Percentiles rank a stretch among this genome's conserved stretches.
Conservation (phyloP, 2,113 vertebrate genomes). For the Megalops atlanticus region DNA sequence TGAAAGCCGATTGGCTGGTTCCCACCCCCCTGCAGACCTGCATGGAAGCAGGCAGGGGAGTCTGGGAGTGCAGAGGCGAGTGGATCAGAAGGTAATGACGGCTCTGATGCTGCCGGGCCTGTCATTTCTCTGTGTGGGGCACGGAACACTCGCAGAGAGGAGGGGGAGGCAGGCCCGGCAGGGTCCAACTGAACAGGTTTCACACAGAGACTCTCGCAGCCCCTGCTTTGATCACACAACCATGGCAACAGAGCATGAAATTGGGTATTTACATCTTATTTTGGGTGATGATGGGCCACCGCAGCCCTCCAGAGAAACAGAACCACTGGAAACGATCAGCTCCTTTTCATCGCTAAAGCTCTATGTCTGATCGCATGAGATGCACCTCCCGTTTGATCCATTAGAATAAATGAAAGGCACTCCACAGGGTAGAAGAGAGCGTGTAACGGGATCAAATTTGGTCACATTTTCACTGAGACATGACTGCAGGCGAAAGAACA, state of each 20-base stretch:
- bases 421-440: neutral
- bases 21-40: neutral
- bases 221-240: neutral
- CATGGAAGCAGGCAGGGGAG: neutral
- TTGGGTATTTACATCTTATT: slow-evolving; percentile 9
- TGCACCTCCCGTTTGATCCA: neutral
- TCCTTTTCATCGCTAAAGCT: neutral
- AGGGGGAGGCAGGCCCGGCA: neutral
- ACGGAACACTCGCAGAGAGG: no score
- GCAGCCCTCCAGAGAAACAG: neutral
- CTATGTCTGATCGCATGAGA: neutral
- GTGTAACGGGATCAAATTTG: neutral
- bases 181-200: neutral
- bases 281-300: neutral
- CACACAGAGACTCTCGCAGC: neutral
- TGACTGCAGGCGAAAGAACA: neutral
- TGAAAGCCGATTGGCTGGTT: neutral
- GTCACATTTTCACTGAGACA: neutral
- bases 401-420: neutral
- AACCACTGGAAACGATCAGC: neutral
- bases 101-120: neutral
- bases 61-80: neutral
- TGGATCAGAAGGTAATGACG: slow-evolving; percentile 11
- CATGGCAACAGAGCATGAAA: neutral
- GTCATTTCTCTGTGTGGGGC: slow-evolving; percentile 1